Conservation (phyloP, 1,140 invertebrate species). For the Acromyrmex heyeri region DNA sequence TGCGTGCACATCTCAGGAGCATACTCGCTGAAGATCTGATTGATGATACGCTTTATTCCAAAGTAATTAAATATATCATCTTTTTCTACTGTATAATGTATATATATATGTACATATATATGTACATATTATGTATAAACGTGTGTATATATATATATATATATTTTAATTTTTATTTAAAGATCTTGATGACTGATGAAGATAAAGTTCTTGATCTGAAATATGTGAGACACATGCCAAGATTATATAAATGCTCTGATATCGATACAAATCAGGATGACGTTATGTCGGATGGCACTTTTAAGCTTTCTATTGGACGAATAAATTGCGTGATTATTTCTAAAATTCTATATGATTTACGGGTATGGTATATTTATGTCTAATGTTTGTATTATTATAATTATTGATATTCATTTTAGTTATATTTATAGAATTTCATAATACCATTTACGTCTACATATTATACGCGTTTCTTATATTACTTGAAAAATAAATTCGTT, state of each 20-base stretch:
- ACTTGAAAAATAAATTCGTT: slow-evolving; percentile 71
- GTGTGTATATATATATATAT: slow-evolving; percentile 3
- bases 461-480: slow-evolving; percentile 66
- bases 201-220: slow-evolving; percentile 93
- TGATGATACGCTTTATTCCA: slow-evolving; percentile 92
- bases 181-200: slow-evolving; percentile 91
- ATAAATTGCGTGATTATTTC: slow-evolving; percentile 91
- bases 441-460: slow-evolving; percentile 87
- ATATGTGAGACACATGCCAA: slow-evolving; percentile 90
- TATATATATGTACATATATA: background rate
- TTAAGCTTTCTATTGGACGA: slow-evolving; percentile 91
- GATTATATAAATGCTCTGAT: slow-evolving; percentile 86
- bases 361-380: slow-evolving; percentile 82
- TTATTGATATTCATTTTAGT: background rate
- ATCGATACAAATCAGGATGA: slow-evolving; percentile 86
- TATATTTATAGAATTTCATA: slow-evolving; percentile 88
- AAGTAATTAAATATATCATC: slow-evolving; percentile 86
- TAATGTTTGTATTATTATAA: background rate
- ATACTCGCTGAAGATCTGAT: slow-evolving; percentile 91
- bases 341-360: slow-evolving; percentile 91
- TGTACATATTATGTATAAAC: too few species aligned
- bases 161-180: slow-evolving; percentile 64
- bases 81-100: background rate
- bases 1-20: slow-evolving; percentile 90
- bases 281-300: slow-evolving; percentile 89